phyloP scores from a whole-genome alignment of 1,140 invertebrate species.

The Aphis craccivora region DNA sequence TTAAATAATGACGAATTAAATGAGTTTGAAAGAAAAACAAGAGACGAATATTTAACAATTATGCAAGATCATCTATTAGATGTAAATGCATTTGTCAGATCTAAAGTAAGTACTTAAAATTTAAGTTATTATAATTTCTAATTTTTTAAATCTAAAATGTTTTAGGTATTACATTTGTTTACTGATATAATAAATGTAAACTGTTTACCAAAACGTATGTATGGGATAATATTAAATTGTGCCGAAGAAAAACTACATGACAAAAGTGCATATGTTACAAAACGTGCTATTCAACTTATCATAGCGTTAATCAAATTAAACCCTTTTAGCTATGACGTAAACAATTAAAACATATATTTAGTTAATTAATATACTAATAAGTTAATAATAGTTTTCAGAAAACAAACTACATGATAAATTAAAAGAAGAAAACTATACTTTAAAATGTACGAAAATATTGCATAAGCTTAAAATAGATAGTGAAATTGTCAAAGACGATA shows the following conservation, averaged over 20 bases:
- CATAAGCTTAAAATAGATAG: neutral
- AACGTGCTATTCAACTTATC: slow-evolving; percentile 61
- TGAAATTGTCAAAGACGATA: neutral
- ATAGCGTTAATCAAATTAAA: slow-evolving; percentile 60
- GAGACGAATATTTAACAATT: slow-evolving; percentile 77
- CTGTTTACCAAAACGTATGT: slow-evolving; percentile 60
- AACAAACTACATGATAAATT: neutral
- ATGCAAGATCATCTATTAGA: slow-evolving; percentile 85
- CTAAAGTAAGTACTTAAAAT: slow-evolving; percentile 68
- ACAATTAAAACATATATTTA: neutral
- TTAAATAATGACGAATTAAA: slow-evolving; percentile 66
- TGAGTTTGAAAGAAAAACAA: slow-evolving; percentile 70
- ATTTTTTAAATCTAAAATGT: slow-evolving; percentile 13
- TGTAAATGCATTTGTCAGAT: slow-evolving; percentile 81
- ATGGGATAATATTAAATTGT: slow-evolving; percentile 56
- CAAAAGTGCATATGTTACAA: slow-evolving; percentile 61
- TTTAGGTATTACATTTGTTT: slow-evolving; percentile 61
- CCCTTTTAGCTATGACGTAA: slow-evolving; percentile 61
- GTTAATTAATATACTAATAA: neutral
- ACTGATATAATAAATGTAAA: slow-evolving; percentile 59
- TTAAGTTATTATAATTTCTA: neutral
- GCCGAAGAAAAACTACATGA: slow-evolving; percentile 60
- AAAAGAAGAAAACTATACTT: neutral
- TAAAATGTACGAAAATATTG: neutral
- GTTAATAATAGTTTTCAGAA: slow-evolving; percentile 46